A percentile compares a stretch with the other conserved stretches of the same genome.
These are phyloP conservation scores for Heliconius charithonia DNA, from an alignment of 2,888 invertebrate genomes.

Conservation along the genomic window DNA sequence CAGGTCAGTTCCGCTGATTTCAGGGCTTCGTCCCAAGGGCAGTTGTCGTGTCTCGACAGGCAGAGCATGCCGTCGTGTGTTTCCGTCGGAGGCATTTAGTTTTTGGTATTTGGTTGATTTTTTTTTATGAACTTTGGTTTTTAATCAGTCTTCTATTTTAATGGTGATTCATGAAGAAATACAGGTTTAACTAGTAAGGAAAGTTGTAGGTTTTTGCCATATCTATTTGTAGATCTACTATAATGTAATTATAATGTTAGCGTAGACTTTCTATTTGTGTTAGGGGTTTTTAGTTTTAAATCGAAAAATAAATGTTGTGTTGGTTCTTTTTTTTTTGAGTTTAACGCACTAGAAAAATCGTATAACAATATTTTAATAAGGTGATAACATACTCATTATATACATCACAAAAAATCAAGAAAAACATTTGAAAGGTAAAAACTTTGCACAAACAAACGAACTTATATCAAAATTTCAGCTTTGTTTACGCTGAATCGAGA, in stretches of 20 bases:
- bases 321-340: background rate
- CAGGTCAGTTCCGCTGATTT: slow-evolving; percentile 86
- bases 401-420: background rate
- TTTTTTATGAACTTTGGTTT: slow-evolving; percentile 38
- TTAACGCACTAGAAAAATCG: background rate
- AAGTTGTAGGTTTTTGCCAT: slow-evolving; percentile 30
- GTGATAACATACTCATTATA: background rate
- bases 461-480: background rate
- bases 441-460: background rate
- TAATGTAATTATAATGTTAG: slow-evolving; percentile 4
- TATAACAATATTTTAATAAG: background rate
- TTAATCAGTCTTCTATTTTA: slow-evolving; percentile 31
- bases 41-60: slow-evolving; percentile 85
- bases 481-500: slow-evolving; percentile 3
- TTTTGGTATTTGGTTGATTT: slow-evolving; percentile 45
- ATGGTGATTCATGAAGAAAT: slow-evolving; percentile 38
- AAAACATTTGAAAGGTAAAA: background rate
- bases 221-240: slow-evolving; percentile 14
- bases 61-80: slow-evolving; percentile 83
- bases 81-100: slow-evolving; percentile 82
- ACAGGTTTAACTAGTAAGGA: slow-evolving; percentile 4
- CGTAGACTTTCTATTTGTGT: background rate
- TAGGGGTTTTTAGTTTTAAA: background rate
- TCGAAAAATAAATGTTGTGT: background rate
- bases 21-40: slow-evolving; percentile 84